Percentiles rank a stretch among this genome's conserved stretches.
phyloP scores from a whole-genome alignment of 2,797 vertebrate genomes.

The Etheostoma nigrum region DNA sequence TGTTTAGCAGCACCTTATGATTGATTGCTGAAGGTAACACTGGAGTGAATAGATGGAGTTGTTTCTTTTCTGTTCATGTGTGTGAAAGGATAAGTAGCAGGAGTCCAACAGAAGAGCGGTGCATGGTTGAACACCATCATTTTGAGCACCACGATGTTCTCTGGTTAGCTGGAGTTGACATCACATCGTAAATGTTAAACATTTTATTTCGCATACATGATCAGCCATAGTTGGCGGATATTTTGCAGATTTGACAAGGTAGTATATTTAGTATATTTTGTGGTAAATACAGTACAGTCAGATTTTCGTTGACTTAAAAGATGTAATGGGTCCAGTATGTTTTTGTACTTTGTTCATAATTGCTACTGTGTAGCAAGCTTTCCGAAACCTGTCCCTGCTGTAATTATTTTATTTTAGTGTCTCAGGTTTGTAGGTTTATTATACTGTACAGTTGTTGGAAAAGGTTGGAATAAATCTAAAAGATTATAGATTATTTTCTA shows the following conservation, averaged over 20 bases:
- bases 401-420: constrained; percentile 86
- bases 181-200: constrained; percentile 84
- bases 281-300: constrained; percentile 74
- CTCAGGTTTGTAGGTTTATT: constrained; percentile 87
- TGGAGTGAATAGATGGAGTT: constrained; percentile 39
- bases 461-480: constrained; percentile 83
- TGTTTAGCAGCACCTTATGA: constrained; percentile 89
- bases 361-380: constrained; percentile 93
- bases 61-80: constrained; percentile 32
- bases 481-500: constrained; percentile 92
- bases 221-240: constrained; percentile 75
- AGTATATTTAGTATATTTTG: constrained; percentile 78
- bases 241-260: constrained; percentile 79
- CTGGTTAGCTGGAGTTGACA: constrained; percentile 63
- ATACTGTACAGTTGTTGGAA: constrained; percentile 84
- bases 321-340: constrained; percentile 65
- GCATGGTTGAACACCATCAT: constrained; percentile 46
- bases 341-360: constrained; percentile 73
- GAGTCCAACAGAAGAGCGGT: constrained; percentile 29
- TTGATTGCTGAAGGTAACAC: constrained; percentile 45
- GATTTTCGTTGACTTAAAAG: constrained; percentile 78
- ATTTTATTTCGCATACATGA: constrained; percentile 79
- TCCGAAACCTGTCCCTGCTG: constrained; percentile 80
- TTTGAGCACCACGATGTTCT: constrained; percentile 72
- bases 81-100: constrained; percentile 27